These are phyloP conservation scores for Gymnocheta viridis DNA, from an alignment of 2,888 invertebrate species.

Conservation along the genomic window DNA sequence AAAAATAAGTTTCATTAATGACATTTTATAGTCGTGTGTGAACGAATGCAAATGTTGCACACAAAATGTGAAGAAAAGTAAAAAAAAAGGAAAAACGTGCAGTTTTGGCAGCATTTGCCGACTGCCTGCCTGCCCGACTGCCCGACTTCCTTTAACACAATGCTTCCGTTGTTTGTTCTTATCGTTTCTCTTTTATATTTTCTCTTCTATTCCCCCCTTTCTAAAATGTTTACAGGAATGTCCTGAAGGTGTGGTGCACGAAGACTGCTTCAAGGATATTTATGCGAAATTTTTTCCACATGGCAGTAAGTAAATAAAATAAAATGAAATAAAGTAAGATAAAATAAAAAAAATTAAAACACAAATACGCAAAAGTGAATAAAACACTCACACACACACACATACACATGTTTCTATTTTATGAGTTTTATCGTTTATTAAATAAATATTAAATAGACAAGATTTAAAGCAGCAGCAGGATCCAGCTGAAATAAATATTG, in stretches of 20 bases:
- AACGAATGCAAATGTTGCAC: constrained; percentile 44
- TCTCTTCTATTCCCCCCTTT: neutral
- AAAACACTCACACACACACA: neutral
- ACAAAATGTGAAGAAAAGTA: constrained; percentile 43
- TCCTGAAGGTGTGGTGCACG: constrained; percentile 97
- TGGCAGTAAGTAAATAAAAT: constrained; percentile 92
- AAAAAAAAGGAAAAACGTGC: constrained; percentile 13
- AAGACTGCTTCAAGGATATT: constrained; percentile 98
- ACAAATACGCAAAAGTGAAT: neutral
- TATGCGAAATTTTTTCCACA: constrained; percentile 99
- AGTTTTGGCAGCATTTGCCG: constrained; percentile 39
- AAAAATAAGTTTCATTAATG: constrained; percentile 15
- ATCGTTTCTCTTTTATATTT: constrained; percentile 5
- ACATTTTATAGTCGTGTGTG: constrained; percentile 34
- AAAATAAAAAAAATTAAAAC: neutral
- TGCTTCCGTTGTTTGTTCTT: constrained; percentile 30
- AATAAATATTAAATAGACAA: constrained; percentile 7
- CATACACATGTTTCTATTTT: constrained; percentile 15
- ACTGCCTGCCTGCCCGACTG: neutral
- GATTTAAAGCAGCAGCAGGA: neutral
- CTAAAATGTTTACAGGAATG: constrained; percentile 90
- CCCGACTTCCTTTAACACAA: neutral
- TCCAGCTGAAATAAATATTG: neutral
- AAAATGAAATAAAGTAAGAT: constrained; percentile 25
- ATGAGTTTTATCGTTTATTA: constrained; percentile 38